Evolutionary conservation across 2,888 invertebrate species (phyloP).

Genomic region (Galeruca laticollis): DNA sequence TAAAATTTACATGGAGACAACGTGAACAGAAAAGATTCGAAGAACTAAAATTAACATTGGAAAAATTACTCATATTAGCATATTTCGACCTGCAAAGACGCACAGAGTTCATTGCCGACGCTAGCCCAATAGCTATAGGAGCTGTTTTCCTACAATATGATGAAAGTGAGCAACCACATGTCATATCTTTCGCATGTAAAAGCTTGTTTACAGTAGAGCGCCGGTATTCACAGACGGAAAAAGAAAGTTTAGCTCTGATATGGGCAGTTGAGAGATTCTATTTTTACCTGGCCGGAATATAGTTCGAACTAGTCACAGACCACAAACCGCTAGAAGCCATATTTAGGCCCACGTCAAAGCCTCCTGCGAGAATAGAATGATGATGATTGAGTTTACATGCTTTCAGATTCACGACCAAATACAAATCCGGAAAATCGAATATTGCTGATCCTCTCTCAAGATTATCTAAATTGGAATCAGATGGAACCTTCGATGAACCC

Average conservation of each 20-base stretch:
- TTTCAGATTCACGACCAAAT: too few species aligned
- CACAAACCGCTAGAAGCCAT: constrained; percentile 61
- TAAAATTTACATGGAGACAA: constrained; percentile 39
- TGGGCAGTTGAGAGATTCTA: constrained; percentile 63
- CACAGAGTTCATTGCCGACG: constrained; percentile 51
- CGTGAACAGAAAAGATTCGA: constrained; percentile 41
- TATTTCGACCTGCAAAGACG: constrained; percentile 47
- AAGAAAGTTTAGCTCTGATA: too few species aligned
- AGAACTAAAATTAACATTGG: constrained; percentile 39
- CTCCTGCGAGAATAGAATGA: constrained; percentile 41
- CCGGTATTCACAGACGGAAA: too few species aligned
- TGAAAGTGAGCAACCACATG: constrained; percentile 42
- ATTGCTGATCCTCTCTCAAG: too few species aligned
- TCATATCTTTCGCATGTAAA: constrained; percentile 53
- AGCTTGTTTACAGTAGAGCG: too few species aligned
- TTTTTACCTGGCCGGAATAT: constrained; percentile 61
- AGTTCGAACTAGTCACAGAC: constrained; percentile 60
- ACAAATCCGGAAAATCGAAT: too few species aligned
- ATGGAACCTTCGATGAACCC: constrained; percentile 24
- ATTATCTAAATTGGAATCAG: constrained; percentile 31
- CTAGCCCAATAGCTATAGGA: constrained; percentile 55
- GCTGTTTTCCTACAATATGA: constrained; percentile 53
- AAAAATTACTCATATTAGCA: constrained; percentile 42
- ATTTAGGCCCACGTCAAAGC: constrained; percentile 52
- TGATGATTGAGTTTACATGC: too few species aligned